Evolutionary conservation across 2,888 invertebrate species (phyloP).

Genomic region (Hololepta plana): DNA sequence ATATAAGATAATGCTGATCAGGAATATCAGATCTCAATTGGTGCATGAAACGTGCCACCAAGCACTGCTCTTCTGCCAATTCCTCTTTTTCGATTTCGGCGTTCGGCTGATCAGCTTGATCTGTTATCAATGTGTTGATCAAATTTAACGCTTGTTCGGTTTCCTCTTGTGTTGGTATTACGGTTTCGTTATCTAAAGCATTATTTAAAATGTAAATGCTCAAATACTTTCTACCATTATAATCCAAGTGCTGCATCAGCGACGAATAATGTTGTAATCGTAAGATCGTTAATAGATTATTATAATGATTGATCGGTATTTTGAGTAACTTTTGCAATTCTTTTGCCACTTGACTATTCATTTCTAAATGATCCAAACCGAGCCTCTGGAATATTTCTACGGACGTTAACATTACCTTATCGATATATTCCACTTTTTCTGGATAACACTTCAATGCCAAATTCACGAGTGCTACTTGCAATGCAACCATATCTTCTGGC

Average conservation of each 20-base stretch:
- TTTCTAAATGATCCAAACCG: conserved; percentile 62
- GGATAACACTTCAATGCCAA: conserved; percentile 94
- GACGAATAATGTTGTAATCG: conserved; percentile 76
- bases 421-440: conserved; percentile 84
- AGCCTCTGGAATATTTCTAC: conserved; percentile 72
- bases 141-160: conserved; percentile 41
- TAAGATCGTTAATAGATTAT: conserved; percentile 74
- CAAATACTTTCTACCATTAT: conserved; percentile 66
- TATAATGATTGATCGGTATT: conserved; percentile 89
- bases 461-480: conserved; percentile 88
- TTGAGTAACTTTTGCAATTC: conserved; percentile 86
- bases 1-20: conserved; percentile 79
- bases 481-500: conserved; percentile 83
- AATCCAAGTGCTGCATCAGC: conserved; percentile 75
- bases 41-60: conserved; percentile 78
- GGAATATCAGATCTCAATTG: conserved; percentile 62
- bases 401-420: conserved; percentile 83
- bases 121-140: conserved; percentile 70
- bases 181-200: conserved; percentile 76
- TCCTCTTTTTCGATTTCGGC: conserved; percentile 72
- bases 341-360: conserved; percentile 70
- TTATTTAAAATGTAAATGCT: conserved; percentile 81
- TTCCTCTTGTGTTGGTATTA: conserved; percentile 76
- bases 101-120: conserved; percentile 56
- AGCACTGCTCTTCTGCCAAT: conserved; percentile 88